Conservation (phyloP, 2,113 vertebrate genomes). For the Oophaga pumilio region DNA sequence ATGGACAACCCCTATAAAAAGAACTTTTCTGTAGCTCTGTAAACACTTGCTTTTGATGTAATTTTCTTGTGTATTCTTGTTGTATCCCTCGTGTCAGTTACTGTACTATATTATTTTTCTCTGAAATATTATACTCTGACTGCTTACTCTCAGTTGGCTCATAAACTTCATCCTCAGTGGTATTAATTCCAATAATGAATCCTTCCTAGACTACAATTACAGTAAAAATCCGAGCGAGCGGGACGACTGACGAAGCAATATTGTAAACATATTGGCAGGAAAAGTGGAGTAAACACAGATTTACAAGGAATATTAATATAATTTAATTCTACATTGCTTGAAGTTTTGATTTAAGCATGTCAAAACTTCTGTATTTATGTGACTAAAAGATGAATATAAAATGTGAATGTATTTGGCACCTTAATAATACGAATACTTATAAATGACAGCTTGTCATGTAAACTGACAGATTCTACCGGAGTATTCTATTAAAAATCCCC, state of each 20-base stretch:
- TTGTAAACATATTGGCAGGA: conserved; percentile 53
- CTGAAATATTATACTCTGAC: conserved; percentile 22
- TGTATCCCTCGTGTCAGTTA: neutral
- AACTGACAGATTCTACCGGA: conserved; percentile 39
- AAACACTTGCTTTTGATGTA: neutral
- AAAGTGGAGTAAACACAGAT: conserved; percentile 47
- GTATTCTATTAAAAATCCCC: conserved; percentile 44
- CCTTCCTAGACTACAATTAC: conserved; percentile 44
- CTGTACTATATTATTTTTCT: conserved; percentile 31
- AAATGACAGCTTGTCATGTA: conserved; percentile 56
- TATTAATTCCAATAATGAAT: conserved; percentile 48
- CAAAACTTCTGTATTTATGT: conserved; percentile 56
- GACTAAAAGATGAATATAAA: conserved; percentile 52
- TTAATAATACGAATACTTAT: conserved; percentile 57
- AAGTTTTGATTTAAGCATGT: conserved; percentile 57
- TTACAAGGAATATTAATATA: conserved; percentile 56
- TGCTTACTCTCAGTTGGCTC: conserved; percentile 31
- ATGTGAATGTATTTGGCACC: conserved; percentile 54
- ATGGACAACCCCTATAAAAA: neutral
- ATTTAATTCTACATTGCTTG: conserved; percentile 55
- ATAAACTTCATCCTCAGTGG: conserved; percentile 47
- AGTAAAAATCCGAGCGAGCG: conserved; percentile 25
- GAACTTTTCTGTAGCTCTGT: neutral
- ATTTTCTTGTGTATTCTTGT: neutral
- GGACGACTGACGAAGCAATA: conserved; percentile 36